Evolutionary conservation across 35 echinoderm and acorn worm genomes (phyloP), one percentile per base, ranked within the genome.

Genomic region (Apostichopus japonicus): DNA sequence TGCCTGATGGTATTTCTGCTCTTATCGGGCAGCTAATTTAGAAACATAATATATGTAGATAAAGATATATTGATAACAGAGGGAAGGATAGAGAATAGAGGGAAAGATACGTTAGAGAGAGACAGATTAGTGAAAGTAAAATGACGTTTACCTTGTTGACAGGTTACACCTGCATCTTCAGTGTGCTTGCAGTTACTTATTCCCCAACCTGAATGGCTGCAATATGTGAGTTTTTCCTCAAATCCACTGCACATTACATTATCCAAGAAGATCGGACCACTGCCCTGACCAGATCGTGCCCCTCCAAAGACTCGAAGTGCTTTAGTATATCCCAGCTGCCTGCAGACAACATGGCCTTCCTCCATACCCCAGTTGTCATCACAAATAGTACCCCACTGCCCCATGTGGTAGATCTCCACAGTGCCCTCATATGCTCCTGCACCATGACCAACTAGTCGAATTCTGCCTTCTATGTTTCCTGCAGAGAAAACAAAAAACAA

Each of bases 301-400:
- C 16, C 14, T 4, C 19, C 16, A 55, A 15, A 4, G 4, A 4
- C 15, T 10, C 14, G 19, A 8, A 86, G 55, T 23, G 56, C 53
- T 9, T 22, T 53, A 5, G 44, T 17, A 23, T 19, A 86, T 4
- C 82, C 82, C 9, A 86, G 82, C 6, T 55, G 56, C 13, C 55
- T 54, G 82, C 82, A 86, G 4, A 86, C 82, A 10, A 86, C 82
- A 4, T 57, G 11, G 14, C 44, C 82, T 54, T 86, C 53, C 44
- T 57, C 22, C 19, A 86, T 86, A 14, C 55, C 53, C 82, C 82
- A 86, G 10, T 14, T 53, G 55, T 56, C 82, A 55, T 86, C 33
- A 54, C 82, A 86, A 19, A 86, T 55, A 9, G 82, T 86, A 5
- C 82, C 82, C 82, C 82, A 86, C 23, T 27, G 8, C 21, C 82